Percentiles rank a stretch among this genome's conserved stretches.
Evolutionary conservation across 2,797 vertebrate species (phyloP).

Genomic region (Enteromius mattozi): DNA sequence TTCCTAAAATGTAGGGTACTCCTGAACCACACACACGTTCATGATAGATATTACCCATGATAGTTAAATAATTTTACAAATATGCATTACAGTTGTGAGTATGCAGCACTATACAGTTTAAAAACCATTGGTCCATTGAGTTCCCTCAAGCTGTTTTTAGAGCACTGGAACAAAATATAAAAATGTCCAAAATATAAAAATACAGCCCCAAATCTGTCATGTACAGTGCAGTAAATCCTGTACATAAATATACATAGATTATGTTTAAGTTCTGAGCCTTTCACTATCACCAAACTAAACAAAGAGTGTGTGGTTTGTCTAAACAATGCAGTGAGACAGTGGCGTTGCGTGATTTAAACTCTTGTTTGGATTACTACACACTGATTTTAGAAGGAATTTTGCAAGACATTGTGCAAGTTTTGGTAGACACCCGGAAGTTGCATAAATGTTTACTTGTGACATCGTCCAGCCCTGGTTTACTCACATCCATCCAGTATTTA

Average conservation of each 20-base stretch:
- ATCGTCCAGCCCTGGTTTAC: constrained; percentile 32
- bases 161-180: neutral
- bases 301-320: constrained; percentile 1
- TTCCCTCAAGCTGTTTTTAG: neutral
- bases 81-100: neutral
- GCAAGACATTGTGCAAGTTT: constrained; percentile 13
- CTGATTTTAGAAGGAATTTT: constrained; percentile 33
- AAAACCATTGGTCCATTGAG: neutral
- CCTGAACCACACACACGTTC: no score
- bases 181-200: neutral
- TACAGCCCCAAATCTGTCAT: neutral
- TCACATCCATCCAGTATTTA: constrained; percentile 47
- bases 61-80: neutral
- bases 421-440: constrained; percentile 22
- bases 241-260: neutral
- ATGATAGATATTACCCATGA: no score
- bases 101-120: neutral
- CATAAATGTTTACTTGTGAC: constrained; percentile 24
- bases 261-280: neutral
- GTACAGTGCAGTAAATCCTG: neutral
- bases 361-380: constrained; percentile 46
- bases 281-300: neutral
- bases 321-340: constrained; percentile 4
- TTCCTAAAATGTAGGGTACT: no score
- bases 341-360: constrained; percentile 16